Evolutionary conservation across 2,888 invertebrate genomes (phyloP), one percentile per base, ranked within the genome.

Genomic region (Cryptops parisi): DNA sequence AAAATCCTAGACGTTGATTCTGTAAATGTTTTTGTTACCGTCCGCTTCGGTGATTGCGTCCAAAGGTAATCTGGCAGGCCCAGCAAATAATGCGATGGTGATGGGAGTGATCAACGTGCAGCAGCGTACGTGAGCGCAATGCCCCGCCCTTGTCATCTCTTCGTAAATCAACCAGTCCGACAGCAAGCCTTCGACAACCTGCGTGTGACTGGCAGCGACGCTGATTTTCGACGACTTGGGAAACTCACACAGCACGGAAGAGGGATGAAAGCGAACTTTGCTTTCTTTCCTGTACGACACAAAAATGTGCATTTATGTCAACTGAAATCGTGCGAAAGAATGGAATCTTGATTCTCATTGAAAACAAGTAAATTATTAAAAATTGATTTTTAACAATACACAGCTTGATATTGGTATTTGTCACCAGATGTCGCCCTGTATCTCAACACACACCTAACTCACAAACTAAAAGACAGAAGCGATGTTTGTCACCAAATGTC

Each of bases 81-180:
- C 86, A 15, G 81, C 80, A 61, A 87, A 82, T 27, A 93, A 63
- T 0, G 84, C 80, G 9, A 93, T 80, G 1, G 87, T 81, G 19
- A 89, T 65, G 0, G 90, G 80, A 9, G 88, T 82, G 0, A 94
- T 78, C 5, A 85, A 68, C 0, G 93, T 91, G 55, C 81, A 83
- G 59, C 83, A 83, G 44, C 82, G 78, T 1, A 87, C 78, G 64
- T 82, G 79, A 56, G 84, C 82, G 51, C 78, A 73, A 19, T 78
- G 73, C 0, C 80, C 78, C 0, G 77, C 73, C 44, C 83, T 78
- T 0, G 81, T 80, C 69, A 90, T 82, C 68, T 91, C 90, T 64
- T 88, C 88, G 64, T 81, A 94, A 12, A 87, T 74, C 17, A 91
- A 70, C 90, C 91, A 94, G 62, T 88, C 83, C 12, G 81, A 78